Evolutionary conservation across 2,888 invertebrate species (phyloP).

Genomic region (Trypoxylon attenuatum): DNA sequence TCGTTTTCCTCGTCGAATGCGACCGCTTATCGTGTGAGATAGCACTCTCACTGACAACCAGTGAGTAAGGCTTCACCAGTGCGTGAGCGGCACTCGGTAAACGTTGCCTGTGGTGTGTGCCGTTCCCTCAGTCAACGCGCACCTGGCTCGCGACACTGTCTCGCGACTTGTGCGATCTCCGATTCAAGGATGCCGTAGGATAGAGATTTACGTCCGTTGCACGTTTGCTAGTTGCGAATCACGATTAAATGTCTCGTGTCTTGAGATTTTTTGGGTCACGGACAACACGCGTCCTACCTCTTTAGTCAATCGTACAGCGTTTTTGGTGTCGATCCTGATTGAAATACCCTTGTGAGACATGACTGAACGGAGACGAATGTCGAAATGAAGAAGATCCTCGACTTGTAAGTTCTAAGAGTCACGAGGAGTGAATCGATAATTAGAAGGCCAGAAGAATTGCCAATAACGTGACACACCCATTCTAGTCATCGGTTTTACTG

Average conservation of each 20-base stretch:
- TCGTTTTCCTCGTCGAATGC: constrained; percentile 5
- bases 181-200: constrained; percentile 3
- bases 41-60: constrained; percentile 40
- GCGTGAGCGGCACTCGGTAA: constrained; percentile 18
- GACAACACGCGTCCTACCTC: constrained; percentile 10
- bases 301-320: constrained; percentile 23
- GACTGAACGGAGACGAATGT: constrained; percentile 15
- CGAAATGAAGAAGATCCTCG: constrained; percentile 44
- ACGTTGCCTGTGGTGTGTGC: constrained; percentile 8
- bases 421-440: too few species aligned
- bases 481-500: too few species aligned
- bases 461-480: too few species aligned
- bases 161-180: neutral
- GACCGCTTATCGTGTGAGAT: constrained; percentile 50
- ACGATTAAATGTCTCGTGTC: constrained; percentile 20
- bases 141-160: neutral
- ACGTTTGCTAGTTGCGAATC: neutral
- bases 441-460: too few species aligned
- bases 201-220: constrained; percentile 2
- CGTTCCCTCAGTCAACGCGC: neutral
- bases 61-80: constrained; percentile 37
- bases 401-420: constrained; percentile 34
- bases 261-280: constrained; percentile 43
- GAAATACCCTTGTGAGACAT: constrained; percentile 18
- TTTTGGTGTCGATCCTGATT: neutral